Percentiles rank a stretch among this genome's conserved stretches.
Conservation (phyloP, 2,113 vertebrate species). For the Lepus europaeus region DNA sequence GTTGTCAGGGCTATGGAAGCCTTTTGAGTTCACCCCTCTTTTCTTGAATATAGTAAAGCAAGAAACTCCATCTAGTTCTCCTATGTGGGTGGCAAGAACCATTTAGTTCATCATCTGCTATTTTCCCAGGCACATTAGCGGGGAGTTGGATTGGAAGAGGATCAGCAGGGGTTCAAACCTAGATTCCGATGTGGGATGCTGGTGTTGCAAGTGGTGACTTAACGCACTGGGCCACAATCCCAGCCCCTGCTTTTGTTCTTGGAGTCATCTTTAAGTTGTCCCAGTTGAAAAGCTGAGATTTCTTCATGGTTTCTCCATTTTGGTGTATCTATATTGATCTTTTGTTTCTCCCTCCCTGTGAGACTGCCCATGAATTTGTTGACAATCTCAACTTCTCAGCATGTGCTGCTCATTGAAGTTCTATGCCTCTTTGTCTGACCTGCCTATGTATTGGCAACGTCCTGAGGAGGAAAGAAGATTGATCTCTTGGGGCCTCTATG, state of each 20-base stretch:
- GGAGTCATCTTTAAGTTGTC: not conserved
- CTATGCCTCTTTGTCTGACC: not conserved
- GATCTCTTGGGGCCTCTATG: not conserved
- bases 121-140: too few relatives aligned
- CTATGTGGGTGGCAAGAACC: too few relatives aligned
- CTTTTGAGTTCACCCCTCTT: not conserved
- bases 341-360: not conserved
- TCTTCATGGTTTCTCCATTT: not conserved
- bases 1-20: too few relatives aligned
- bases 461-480: not conserved
- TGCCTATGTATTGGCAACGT: not conserved
- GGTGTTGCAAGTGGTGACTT: too few relatives aligned
- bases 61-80: not conserved
- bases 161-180: too few relatives aligned
- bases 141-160: too few relatives aligned
- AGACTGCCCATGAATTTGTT: not conserved
- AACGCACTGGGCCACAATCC: too few relatives aligned
- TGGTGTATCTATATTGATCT: not conserved
- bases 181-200: too few relatives aligned
- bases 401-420: not conserved
- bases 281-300: not conserved
- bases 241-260: not conserved
- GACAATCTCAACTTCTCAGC: not conserved
- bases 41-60: not conserved
- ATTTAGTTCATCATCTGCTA: too few relatives aligned